Evolutionary conservation across 2,888 invertebrate species (phyloP).

Genomic region (Tinea pellionella): DNA sequence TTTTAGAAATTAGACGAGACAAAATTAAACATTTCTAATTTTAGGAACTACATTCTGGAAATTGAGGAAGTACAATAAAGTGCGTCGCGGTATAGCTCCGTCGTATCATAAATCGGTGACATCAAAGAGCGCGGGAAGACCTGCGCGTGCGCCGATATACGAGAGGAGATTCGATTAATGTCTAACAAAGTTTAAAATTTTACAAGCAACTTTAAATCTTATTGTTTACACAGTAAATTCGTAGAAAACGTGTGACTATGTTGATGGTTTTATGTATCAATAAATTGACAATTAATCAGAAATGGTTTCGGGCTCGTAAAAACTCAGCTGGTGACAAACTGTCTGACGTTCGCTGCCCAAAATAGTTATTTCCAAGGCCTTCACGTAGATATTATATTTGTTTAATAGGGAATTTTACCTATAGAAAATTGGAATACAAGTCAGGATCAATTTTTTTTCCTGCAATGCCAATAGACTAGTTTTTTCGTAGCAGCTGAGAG

Average conservation of each 20-base stretch:
- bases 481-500: too few relatives aligned
- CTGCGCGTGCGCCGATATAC: background rate
- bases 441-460: too few relatives aligned
- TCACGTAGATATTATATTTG: background rate
- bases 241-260: background rate
- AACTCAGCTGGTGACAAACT: constrained; percentile 6
- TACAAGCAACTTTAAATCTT: background rate
- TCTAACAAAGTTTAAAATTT: background rate
- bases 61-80: constrained; percentile 10
- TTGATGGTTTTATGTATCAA: background rate
- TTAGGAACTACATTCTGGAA: background rate
- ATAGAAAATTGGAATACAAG: too few relatives aligned
- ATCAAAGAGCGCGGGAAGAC: constrained; percentile 12
- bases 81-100: constrained; percentile 11
- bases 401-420: too few relatives aligned
- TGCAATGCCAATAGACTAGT: too few relatives aligned
- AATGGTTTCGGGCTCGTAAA: background rate
- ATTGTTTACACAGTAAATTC: background rate
- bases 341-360: background rate
- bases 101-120: constrained; percentile 16
- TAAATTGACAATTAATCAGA: constrained; percentile 7
- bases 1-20: background rate
- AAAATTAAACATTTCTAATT: constrained; percentile 4
- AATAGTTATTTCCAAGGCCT: background rate
- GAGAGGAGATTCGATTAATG: background rate